These are phyloP conservation scores for Diuraphis noxia DNA, from an alignment of 1,140 invertebrate genomes.

Conservation along the genomic window DNA sequence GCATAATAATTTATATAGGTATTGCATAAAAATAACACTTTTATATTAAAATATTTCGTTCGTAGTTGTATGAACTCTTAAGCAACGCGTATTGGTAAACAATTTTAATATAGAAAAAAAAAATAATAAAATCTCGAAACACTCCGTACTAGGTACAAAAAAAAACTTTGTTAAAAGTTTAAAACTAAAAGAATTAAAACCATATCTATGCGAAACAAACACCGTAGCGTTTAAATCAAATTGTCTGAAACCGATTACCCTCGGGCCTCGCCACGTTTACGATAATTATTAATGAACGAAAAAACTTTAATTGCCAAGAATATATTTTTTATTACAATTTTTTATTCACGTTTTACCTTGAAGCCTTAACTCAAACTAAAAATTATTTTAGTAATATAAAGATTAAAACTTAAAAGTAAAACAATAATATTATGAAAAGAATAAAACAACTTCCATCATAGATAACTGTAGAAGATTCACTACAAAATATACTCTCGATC, in stretches of 20 bases:
- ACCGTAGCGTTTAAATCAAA: neutral
- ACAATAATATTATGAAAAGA: neutral
- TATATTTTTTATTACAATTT: neutral
- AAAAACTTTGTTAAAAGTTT: slow-evolving; percentile 22
- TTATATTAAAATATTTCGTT: neutral
- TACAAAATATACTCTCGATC: neutral
- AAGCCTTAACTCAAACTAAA: neutral
- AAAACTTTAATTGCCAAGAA: neutral
- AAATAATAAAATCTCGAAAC: neutral
- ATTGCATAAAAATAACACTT: neutral
- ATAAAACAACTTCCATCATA: neutral
- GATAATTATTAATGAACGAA: neutral
- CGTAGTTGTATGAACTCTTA: neutral
- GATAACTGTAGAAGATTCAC: neutral
- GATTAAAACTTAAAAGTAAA: neutral
- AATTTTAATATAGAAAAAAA: neutral
- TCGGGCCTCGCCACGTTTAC: neutral
- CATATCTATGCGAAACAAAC: neutral
- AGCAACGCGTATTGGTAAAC: neutral
- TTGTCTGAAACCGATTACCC: neutral
- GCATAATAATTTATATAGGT: neutral
- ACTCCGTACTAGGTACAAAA: slow-evolving; percentile 27
- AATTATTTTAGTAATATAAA: neutral
- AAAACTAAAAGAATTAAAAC: neutral
- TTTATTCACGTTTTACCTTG: neutral